Evolutionary conservation across 2,888 invertebrate species (phyloP).

Genomic region (Coenonympha glycerion): DNA sequence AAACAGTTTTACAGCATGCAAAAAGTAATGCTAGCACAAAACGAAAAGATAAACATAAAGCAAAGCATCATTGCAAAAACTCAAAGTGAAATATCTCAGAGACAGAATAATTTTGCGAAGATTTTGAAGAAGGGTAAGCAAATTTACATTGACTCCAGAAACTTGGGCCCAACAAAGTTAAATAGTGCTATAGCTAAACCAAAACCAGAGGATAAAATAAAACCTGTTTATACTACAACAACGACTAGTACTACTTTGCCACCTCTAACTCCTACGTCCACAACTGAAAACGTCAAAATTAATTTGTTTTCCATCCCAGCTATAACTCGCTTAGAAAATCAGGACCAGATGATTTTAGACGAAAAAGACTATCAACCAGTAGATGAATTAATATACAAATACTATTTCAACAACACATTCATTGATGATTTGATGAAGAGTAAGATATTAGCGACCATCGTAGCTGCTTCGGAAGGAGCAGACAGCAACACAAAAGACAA

Average conservation of each 20-base stretch:
- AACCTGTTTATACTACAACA: background rate
- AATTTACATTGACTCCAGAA: constrained; percentile 40
- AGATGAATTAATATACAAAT: constrained; percentile 66
- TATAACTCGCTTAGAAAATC: constrained; percentile 39
- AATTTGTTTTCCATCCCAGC: constrained; percentile 55
- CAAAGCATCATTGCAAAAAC: constrained; percentile 58
- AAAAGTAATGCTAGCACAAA: constrained; percentile 57
- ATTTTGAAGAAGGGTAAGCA: constrained; percentile 60
- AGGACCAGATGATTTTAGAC: constrained; percentile 54
- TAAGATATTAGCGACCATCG: constrained; percentile 45
- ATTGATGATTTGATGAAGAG: constrained; percentile 59
- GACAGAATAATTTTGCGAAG: constrained; percentile 58
- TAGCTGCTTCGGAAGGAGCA: constrained; percentile 25
- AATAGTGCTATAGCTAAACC: constrained; percentile 22
- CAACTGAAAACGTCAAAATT: constrained; percentile 55
- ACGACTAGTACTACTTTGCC: constrained; percentile 23
- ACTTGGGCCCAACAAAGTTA: constrained; percentile 19
- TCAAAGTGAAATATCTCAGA: constrained; percentile 60
- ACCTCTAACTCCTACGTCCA: constrained; percentile 29
- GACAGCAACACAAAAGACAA: constrained; percentile 42
- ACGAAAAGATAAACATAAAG: constrained; percentile 58
- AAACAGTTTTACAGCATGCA: constrained; percentile 60
- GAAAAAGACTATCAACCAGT: constrained; percentile 60
- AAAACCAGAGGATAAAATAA: constrained; percentile 17
- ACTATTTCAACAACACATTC: constrained; percentile 67